Evolutionary conservation across 2,888 invertebrate genomes (phyloP), one percentile per base, ranked within the genome.

Genomic region (Torymus texanus): DNA sequence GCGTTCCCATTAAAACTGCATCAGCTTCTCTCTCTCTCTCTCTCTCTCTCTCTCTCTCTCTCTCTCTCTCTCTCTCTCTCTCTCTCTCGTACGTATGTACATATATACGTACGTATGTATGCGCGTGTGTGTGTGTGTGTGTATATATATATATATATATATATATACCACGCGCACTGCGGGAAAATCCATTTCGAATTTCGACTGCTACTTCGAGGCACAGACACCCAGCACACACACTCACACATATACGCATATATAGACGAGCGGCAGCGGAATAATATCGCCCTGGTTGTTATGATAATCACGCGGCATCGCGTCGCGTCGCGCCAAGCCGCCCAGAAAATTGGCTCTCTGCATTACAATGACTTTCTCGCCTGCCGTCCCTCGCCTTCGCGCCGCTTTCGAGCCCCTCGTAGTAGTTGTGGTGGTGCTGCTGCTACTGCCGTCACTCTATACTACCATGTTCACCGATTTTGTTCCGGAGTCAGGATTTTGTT

Each of bases 341-440:
- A 90, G 90, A 90, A 90, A 89, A 90, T 90, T 90, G 90, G 88
- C 89, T 90, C 90, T 90, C 90, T 90, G 90, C 90, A 90, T 90
- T 87, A 90, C 90, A 90, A 90, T 90, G 90, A 90, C 88, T 87
- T 87, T 84, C 83, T 79, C 82, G 82, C 80, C 81, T 85, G 83
- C 85, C 79, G 84, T 80, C 83, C 78, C 81, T 80, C 75, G 74
- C 68, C 82, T 82, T 75, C 41, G 10, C 29, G 16, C 67, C 24
- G 50, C 66, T 24, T 21, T 62, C 14, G 4, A 21, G 8, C 41
- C 16, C 21, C 24, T 61, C 21, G 2, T 24, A 41, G 5, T 8
- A 41, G 41, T 41, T 1, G 41, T 8, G 8, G 41, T 41, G 41
- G 8, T 41, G 41, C 8, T 41, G 10, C 24, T 24, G 10, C 29